These are phyloP conservation scores for Bolinopsis microptera DNA, from an alignment of 37 sponge, comb jelly and placozoan species.

Conservation along the genomic window DNA sequence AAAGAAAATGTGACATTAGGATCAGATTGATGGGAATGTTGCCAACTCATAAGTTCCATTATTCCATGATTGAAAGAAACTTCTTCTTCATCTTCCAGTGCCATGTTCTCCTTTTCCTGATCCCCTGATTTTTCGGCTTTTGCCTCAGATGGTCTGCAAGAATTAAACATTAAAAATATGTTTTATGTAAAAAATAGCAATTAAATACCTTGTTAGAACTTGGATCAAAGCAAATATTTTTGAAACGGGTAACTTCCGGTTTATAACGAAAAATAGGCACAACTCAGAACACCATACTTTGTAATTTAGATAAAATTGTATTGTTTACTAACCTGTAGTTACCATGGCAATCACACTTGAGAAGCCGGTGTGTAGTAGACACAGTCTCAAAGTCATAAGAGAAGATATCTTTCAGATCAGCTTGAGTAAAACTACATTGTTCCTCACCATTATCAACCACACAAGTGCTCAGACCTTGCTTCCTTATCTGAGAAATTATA, in stretches of 20 bases:
- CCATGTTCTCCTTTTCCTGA: neutral
- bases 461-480: constrained; percentile 77
- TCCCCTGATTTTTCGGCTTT: neutral
- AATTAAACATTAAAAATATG: too few relatives aligned
- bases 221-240: too few relatives aligned
- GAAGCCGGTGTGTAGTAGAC: constrained; percentile 82
- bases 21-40: constrained; percentile 35
- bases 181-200: too few relatives aligned
- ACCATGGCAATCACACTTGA: constrained; percentile 73
- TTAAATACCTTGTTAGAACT: too few relatives aligned
- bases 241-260: too few relatives aligned
- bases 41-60: constrained; percentile 49
- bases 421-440: constrained; percentile 43
- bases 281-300: too few relatives aligned
- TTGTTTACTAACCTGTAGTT: neutral
- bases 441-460: constrained; percentile 67
- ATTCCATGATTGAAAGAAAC: neutral
- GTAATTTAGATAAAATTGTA: too few relatives aligned
- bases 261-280: too few relatives aligned
- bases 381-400: constrained; percentile 69
- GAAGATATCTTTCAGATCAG: constrained; percentile 74
- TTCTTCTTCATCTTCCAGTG: neutral
- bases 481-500: constrained; percentile 74
- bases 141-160: neutral
- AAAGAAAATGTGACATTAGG: constrained; percentile 5